Base-by-base conservation (phyloP, 2,797 vertebrate genomes). In the Leuciscus waleckii region DNA sequence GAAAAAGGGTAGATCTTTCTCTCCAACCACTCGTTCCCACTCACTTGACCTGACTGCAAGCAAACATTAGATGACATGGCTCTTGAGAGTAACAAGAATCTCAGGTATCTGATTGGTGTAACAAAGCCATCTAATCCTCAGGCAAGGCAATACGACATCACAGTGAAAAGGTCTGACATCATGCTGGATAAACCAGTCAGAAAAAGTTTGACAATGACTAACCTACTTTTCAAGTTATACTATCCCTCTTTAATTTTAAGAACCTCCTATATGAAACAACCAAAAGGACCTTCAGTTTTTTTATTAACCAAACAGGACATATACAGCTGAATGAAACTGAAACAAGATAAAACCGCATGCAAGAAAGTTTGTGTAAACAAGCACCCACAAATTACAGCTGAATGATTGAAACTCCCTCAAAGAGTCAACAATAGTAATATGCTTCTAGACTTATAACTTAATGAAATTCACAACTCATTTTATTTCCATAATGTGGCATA, bases 141-240 rank as follows among this genome's bases (percentile, higher is more conserved):
- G 7, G 26, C 32, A 87, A 78, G 54, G 17, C 39, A 81, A 76
- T 63, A 35, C 75, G 69, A 84, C 10, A 11, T 79, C 70, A 81
- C 68, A 4, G 35, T 32, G 7, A 61, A 46, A 39, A 37, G 17
- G 29, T 23, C 37, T 80, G 26, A n/a, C 70, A 14, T 67, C 80
- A 71, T 78, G 63, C 91, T 86, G 81, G 91, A 92, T 70, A 21
- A 89, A 93, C 91, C 90, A 87, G 92, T 91, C 84, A 86, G 87
- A 61, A 86, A 63, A 16, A 32, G 46, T 39, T 49, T 35, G 26
- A 35, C 76, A 73, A 79, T 11, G 32, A 41, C 11, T 77, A 65
- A 85, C 39, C 26, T 46, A 69, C 74, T 71, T 75, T 80, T 54
- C 58, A 46, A 68, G 83, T 69, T 19, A 63, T 54, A 56, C 68